Conservation (phyloP, 2,113 vertebrate genomes). For the Baryphthengus martii region DNA sequence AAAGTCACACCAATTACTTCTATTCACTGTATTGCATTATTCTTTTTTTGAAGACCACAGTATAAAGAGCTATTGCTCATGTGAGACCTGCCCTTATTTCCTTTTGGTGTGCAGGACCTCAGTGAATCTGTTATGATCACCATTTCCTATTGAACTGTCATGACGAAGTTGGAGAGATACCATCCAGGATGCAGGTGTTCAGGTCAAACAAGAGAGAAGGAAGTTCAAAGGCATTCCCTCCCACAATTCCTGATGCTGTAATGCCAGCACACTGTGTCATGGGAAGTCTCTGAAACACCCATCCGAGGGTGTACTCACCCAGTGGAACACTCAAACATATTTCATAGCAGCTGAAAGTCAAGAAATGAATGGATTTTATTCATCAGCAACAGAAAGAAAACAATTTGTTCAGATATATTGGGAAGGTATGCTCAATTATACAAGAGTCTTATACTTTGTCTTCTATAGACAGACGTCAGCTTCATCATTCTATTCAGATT, state of each 20-base stretch:
- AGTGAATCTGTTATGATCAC: constrained; percentile 68
- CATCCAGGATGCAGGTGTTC: constrained; percentile 82
- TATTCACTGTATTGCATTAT: background rate
- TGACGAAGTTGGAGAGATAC: constrained; percentile 71
- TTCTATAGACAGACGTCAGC: background rate
- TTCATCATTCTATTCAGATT: background rate
- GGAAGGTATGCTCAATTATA: background rate
- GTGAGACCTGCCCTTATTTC: constrained; percentile 58
- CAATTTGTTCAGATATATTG: background rate
- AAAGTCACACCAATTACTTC: background rate
- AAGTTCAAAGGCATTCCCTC: constrained; percentile 73
- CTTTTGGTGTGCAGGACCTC: constrained; percentile 52
- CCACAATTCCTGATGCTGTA: constrained; percentile 37
- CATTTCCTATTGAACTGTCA: constrained; percentile 74
- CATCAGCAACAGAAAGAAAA: background rate
- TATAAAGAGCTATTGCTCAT: constrained; percentile 42
- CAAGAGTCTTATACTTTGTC: background rate
- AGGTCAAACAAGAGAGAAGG: constrained; percentile 64
- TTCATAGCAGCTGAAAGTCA: background rate
- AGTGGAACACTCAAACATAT: background rate
- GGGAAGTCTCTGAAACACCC: constrained; percentile 45
- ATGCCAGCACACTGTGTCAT: constrained; percentile 43
- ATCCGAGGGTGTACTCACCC: constrained; percentile 12
- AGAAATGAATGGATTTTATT: background rate
- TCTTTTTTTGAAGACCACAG: constrained; percentile 1